phyloP scores from a whole-genome alignment of 2,888 invertebrate genomes.

The Tachina fera region DNA sequence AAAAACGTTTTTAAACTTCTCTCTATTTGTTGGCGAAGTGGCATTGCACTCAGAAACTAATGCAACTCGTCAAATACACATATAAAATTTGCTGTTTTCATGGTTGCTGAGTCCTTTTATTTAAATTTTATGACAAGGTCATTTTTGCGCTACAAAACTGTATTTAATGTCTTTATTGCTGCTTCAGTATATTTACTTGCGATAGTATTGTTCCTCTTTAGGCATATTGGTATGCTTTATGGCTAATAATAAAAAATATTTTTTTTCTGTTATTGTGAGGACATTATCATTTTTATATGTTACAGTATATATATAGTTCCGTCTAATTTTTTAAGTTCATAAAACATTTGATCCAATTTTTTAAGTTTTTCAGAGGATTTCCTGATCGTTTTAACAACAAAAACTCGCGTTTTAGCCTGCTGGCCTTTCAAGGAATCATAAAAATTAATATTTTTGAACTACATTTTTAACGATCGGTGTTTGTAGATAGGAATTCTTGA shows the following conservation, averaged over 20 bases:
- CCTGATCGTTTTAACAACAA: slow-evolving; percentile 57
- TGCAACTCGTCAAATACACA: slow-evolving; percentile 71
- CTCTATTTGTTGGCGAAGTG: slow-evolving; percentile 49
- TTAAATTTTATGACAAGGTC: slow-evolving; percentile 65
- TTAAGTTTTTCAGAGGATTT: slow-evolving; percentile 66
- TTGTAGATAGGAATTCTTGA: slow-evolving; percentile 42
- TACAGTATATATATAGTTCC: slow-evolving; percentile 41
- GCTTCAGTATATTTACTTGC: slow-evolving; percentile 35
- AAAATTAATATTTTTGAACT: slow-evolving; percentile 61
- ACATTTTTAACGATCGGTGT: slow-evolving; percentile 62
- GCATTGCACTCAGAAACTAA: slow-evolving; percentile 76
- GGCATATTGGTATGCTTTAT: slow-evolving; percentile 6
- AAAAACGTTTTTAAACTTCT: slow-evolving; percentile 1
- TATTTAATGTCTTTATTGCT: slow-evolving; percentile 64
- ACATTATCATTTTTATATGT: slow-evolving; percentile 46
- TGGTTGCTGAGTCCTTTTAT: slow-evolving; percentile 3
- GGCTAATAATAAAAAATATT: slow-evolving; percentile 29
- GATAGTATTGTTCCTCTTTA: neutral
- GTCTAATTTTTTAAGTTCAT: slow-evolving; percentile 63
- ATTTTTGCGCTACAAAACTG: slow-evolving; percentile 20
- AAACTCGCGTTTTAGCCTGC: slow-evolving; percentile 39
- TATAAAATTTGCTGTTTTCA: slow-evolving; percentile 55
- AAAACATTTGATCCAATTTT: slow-evolving; percentile 69
- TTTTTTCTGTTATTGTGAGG: neutral
- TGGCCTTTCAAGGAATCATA: slow-evolving; percentile 50